Conservation (phyloP, 2,797 vertebrate species). For the Parotocinclus haroldoi region DNA sequence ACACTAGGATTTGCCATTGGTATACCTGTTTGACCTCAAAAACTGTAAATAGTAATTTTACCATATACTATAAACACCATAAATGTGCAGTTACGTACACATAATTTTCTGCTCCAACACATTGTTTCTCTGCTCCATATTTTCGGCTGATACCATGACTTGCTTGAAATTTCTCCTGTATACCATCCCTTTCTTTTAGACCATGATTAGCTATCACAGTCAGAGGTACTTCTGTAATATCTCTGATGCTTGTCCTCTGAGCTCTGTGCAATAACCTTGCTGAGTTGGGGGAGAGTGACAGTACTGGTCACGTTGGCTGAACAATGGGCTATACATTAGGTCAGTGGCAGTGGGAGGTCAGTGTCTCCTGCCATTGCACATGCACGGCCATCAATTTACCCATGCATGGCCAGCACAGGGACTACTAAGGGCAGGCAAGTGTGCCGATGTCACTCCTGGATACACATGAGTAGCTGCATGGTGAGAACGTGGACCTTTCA, state of each 20-base stretch:
- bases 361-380: slow-evolving; percentile 33
- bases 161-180: neutral
- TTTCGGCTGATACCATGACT: too few relatives aligned
- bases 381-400: slow-evolving; percentile 39
- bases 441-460: slow-evolving; percentile 40
- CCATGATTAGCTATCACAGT: slow-evolving; percentile 10
- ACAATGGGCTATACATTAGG: slow-evolving; percentile 13
- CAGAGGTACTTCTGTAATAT: slow-evolving; percentile 14
- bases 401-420: slow-evolving; percentile 6
- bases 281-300: slow-evolving; percentile 16
- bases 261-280: slow-evolving; percentile 17
- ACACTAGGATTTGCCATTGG: neutral
- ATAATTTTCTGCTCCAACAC: neutral
- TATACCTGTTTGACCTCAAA: neutral
- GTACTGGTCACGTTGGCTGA: slow-evolving; percentile 32
- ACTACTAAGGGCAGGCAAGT: slow-evolving; percentile 19
- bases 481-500: slow-evolving; percentile 28
- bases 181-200: neutral
- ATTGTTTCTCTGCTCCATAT: too few relatives aligned
- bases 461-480: slow-evolving; percentile 37
- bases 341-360: slow-evolving; percentile 36
- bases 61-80: neutral
- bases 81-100: neutral
- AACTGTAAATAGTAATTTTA: neutral
- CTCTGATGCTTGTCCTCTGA: slow-evolving; percentile 3